Evolutionary conservation across 2,113 vertebrate genomes (phyloP).

Genomic region (Scomber colias): DNA sequence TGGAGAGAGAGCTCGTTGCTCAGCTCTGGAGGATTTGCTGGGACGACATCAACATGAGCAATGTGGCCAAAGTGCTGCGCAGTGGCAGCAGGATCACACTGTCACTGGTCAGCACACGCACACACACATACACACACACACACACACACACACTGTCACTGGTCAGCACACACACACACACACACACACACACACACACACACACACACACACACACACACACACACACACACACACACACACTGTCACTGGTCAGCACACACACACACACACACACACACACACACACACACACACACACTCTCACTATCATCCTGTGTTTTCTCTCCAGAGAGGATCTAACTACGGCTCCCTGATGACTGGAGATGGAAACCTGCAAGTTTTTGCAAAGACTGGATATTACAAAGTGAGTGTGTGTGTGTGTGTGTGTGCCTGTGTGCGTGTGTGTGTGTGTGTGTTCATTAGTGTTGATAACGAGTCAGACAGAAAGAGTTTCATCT

Average conservation of each 20-base stretch:
- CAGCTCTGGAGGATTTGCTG: slow-evolving; percentile 94
- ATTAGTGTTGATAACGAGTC: too few relatives aligned
- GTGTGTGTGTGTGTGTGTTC: too few relatives aligned
- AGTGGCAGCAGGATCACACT: slow-evolving; percentile 92
- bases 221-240: slow-evolving; percentile 13
- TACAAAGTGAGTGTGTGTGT: slow-evolving; percentile 87
- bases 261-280: slow-evolving; percentile 9
- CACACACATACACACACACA: slow-evolving; percentile 13
- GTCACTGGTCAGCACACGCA: slow-evolving; percentile 84
- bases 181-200: background rate
- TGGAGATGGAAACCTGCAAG: slow-evolving; percentile 91
- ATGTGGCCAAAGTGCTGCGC: slow-evolving; percentile 89
- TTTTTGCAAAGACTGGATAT: slow-evolving; percentile 94
- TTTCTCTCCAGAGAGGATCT: slow-evolving; percentile 88
- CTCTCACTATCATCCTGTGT: slow-evolving; percentile 18
- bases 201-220: background rate
- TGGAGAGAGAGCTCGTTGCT: slow-evolving; percentile 94
- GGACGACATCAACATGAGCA: slow-evolving; percentile 92
- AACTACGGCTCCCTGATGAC: slow-evolving; percentile 93
- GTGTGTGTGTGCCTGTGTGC: too few relatives aligned
- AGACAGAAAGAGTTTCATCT: too few relatives aligned
- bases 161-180: background rate
- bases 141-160: slow-evolving; percentile 14
- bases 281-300: background rate
- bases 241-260: background rate